Evolutionary conservation across 2,888 invertebrate genomes (phyloP), one percentile per base, ranked within the genome.

Genomic region (Netelia fuscicornis): DNA sequence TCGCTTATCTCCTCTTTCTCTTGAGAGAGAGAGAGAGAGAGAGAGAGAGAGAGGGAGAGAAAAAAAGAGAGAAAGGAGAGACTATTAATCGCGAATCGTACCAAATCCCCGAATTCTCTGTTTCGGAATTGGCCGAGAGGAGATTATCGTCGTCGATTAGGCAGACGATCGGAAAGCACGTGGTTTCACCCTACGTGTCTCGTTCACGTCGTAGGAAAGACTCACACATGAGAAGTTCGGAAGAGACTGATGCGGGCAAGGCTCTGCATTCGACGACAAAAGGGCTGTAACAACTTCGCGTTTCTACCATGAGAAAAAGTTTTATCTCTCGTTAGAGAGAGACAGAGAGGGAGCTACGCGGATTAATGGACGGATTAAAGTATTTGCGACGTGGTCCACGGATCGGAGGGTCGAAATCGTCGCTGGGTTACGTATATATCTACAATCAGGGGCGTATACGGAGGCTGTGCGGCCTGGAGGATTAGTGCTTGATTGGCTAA

Each of bases 401-500:
- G 92, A 93, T 93, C 91, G 91, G 92, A 60, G 54, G 82, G 84
- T 76, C 77, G 89, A 91, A 91, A 92, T 92, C 91, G 91, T 88
- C 52, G 52, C 58, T 70, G 56, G 71, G 58, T 64, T 37, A 58
- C 20, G 23, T 37, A 67, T 17, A 44, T n/a, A 67, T 3, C 37
- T 23, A 42, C n/a, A 42, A 0, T 10, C 20, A 56, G 30, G 30
- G 37, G n/a, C 44, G 62, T 67, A 77, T 60, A 72, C 44, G 58
- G 52, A 68, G 77, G 75, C 84, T 81, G 67, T 70, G 81, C 79
- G 78, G 83, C 77, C 74, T 90, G 89, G 87, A 91, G 93, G 93
- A 93, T 93, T 92, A 93, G 92, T 89, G 91, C 93, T 93, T 93
- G 93, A 93, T 93, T 93, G 93, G 93, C 93, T 93, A 93, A 93